Evolutionary conservation across 2,797 vertebrate species (phyloP).

Genomic region (Hybognathus amarus): DNA sequence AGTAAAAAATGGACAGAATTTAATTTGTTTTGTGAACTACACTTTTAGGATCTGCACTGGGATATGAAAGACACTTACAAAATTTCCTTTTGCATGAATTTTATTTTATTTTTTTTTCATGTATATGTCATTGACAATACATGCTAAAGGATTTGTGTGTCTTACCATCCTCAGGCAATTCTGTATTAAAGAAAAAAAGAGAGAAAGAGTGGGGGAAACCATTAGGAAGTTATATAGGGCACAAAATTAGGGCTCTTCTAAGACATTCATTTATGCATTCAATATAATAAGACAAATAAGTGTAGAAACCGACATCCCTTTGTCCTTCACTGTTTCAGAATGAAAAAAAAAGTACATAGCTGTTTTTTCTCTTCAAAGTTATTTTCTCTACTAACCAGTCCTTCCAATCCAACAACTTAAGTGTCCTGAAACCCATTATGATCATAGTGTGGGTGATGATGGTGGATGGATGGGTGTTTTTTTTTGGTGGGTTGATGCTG

Average conservation of each 20-base stretch:
- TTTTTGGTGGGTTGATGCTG: constrained; percentile 14
- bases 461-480: not conserved
- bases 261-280: constrained; percentile 32
- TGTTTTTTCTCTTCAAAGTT: constrained; percentile 56
- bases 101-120: constrained; percentile 60
- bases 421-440: constrained; percentile 12
- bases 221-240: constrained; percentile 32
- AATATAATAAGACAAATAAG: constrained; percentile 28
- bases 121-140: constrained; percentile 69
- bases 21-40: not conserved
- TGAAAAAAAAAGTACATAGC: constrained; percentile 39
- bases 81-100: constrained; percentile 48
- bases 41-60: constrained; percentile 30
- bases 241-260: constrained; percentile 34
- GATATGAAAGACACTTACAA: constrained; percentile 54
- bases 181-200: constrained; percentile 64
- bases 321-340: constrained; percentile 13
- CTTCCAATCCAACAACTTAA: constrained; percentile 20
- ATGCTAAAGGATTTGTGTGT: constrained; percentile 65
- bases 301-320: not conserved
- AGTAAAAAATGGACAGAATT: not conserved
- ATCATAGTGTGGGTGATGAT: constrained; percentile 23
- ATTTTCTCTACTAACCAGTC: constrained; percentile 9
- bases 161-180: constrained; percentile 81
- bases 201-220: constrained; percentile 22